Conservation (phyloP, 2,113 vertebrate genomes). For the Perca fluviatilis region DNA sequence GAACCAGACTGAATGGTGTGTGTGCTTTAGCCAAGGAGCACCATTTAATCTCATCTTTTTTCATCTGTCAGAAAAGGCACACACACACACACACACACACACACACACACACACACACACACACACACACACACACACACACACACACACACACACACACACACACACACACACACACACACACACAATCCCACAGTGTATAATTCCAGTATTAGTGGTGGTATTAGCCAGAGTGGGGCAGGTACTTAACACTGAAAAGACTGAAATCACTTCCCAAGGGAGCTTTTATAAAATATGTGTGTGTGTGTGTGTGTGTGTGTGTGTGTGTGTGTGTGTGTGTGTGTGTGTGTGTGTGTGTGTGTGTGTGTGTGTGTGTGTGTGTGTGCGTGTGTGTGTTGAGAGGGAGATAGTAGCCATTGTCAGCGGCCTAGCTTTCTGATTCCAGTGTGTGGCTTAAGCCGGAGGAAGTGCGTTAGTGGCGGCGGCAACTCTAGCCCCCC, state of each 20-base stretch:
- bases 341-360: conserved; percentile 50
- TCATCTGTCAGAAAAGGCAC: conserved; percentile 38
- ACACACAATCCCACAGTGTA: conserved; percentile 30
- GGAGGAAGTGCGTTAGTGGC: conserved; percentile 86
- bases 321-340: conserved; percentile 39
- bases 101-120: conserved; percentile 46
- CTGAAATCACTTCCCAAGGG: conserved; percentile 82
- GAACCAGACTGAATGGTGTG: conserved; percentile 35
- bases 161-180: conserved; percentile 19
- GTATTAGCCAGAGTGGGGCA: conserved; percentile 79
- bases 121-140: conserved; percentile 16
- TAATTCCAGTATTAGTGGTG: conserved; percentile 76
- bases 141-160: conserved; percentile 40
- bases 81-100: conserved; percentile 36
- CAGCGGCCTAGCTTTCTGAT: conserved; percentile 69
- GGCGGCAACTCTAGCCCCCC: conserved; percentile 60
- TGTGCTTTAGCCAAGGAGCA: conserved; percentile 51
- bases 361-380: conserved; percentile 42
- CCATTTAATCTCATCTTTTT: conserved; percentile 68
- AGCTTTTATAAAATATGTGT: conserved; percentile 74
- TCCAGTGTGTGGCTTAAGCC: conserved; percentile 89
- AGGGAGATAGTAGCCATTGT: conserved; percentile 78
- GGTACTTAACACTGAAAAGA: conserved; percentile 82
- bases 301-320: conserved; percentile 33
- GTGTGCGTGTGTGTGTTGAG: conserved; percentile 51